These are phyloP conservation scores for Emydura subglobosa DNA, from an alignment of 2,113 vertebrate species.

Conservation along the genomic window DNA sequence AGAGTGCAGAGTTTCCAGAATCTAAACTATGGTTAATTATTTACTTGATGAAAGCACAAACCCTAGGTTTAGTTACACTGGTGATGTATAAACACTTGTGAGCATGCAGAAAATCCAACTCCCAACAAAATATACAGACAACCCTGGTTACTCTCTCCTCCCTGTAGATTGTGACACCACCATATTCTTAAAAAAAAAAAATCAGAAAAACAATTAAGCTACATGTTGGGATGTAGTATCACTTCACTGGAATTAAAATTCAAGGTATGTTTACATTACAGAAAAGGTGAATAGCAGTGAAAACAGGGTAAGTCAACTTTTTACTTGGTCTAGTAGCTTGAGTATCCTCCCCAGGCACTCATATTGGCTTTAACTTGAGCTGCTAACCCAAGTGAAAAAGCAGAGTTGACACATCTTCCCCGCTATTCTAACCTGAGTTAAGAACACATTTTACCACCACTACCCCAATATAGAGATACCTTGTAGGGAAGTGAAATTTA, in stretches of 20 bases:
- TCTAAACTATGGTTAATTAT: rapidly evolving
- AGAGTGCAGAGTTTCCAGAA: background rate
- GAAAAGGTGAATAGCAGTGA: background rate
- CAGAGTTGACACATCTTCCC: too few relatives aligned
- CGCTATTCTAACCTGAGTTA: background rate
- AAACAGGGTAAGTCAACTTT: background rate
- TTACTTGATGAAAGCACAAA: background rate
- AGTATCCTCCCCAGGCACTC: background rate
- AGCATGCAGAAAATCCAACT: background rate
- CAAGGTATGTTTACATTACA: background rate
- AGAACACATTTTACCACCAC: background rate
- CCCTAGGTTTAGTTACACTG: background rate
- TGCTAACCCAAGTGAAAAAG: too few relatives aligned
- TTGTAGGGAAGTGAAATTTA: background rate
- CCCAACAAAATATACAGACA: background rate
- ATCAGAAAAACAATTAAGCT: background rate
- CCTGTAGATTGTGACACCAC: background rate
- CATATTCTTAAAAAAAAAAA: background rate
- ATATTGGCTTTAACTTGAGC: background rate
- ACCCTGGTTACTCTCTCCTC: background rate
- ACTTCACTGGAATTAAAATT: background rate
- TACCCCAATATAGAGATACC: background rate
- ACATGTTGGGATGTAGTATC: rapidly evolving
- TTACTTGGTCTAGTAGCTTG: background rate
- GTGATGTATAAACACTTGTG: background rate